Percentiles rank a stretch among this genome's conserved stretches.
Evolutionary conservation across 2,113 vertebrate species (phyloP).

Genomic region (Atrichornis clamosus): DNA sequence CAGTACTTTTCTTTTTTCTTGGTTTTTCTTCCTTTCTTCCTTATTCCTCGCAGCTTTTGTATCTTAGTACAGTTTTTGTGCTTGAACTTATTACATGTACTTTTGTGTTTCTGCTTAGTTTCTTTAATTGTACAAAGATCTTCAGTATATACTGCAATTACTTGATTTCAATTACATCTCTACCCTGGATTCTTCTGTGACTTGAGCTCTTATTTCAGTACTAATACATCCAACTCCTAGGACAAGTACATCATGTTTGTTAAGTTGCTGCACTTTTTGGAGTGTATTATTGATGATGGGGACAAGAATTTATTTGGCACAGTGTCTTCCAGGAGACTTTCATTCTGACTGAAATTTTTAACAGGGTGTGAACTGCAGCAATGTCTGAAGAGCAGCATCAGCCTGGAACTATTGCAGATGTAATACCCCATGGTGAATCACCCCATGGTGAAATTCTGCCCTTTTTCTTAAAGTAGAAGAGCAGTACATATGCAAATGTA

Average conservation of each 20-base stretch:
- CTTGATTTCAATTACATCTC: neutral
- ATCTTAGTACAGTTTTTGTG: neutral
- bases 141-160: neutral
- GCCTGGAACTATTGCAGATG: neutral
- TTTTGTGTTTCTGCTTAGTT: neutral
- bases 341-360: neutral
- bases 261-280: neutral
- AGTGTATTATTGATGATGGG: neutral
- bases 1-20: neutral
- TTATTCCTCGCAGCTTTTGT: constrained; percentile 6
- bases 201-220: neutral
- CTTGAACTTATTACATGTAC: neutral
- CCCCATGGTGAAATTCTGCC: neutral
- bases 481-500: neutral
- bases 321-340: neutral
- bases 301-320: neutral
- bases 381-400: neutral
- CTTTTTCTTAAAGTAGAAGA: neutral
- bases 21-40: neutral
- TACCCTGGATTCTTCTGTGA: neutral
- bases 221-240: neutral
- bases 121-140: neutral
- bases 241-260: neutral
- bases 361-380: neutral
- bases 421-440: neutral